Conservation (phyloP, 2,888 invertebrate genomes). For the Allophyes oxyacanthae region DNA sequence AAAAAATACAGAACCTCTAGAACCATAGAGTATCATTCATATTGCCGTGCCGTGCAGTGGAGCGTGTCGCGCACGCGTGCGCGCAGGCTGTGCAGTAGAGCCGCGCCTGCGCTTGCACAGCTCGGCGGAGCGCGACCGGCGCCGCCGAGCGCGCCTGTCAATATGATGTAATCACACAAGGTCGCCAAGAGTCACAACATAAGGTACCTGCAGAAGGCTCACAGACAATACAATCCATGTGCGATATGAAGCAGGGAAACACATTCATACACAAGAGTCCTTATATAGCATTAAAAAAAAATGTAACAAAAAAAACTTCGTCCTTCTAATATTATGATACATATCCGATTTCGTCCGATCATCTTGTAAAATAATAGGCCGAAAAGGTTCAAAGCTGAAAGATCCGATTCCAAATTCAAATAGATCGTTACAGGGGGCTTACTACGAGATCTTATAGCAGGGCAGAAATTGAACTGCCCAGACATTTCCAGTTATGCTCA, state of each 20-base stretch:
- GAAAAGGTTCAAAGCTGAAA: too few species aligned
- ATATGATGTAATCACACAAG: constrained; percentile 72
- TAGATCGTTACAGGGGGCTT: too few species aligned
- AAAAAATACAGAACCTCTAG: constrained; percentile 1
- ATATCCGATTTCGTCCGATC: too few species aligned
- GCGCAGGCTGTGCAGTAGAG: constrained; percentile 40
- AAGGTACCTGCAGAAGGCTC: constrained; percentile 39
- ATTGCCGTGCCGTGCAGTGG: constrained; percentile 10
- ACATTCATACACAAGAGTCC: too few species aligned
- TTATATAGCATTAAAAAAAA: too few species aligned
- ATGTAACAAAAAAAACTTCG: too few species aligned
- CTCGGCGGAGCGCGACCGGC: constrained; percentile 57
- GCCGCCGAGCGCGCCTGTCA: constrained; percentile 59
- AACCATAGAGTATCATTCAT: constrained; percentile 14
- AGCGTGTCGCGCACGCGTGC: constrained; percentile 20
- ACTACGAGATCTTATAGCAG: too few species aligned
- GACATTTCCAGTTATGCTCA: too few species aligned
- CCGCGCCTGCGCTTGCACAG: constrained; percentile 45
- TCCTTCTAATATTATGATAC: too few species aligned
- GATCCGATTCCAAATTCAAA: too few species aligned
- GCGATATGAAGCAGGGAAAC: constrained; percentile 2
- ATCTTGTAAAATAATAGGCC: too few species aligned
- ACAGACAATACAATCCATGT: constrained; percentile 14
- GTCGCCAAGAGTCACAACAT: constrained; percentile 56
- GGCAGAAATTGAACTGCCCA: too few species aligned